Evolutionary conservation across 2,797 vertebrate species (phyloP).

Genomic region (Poeciliopsis infans): DNA sequence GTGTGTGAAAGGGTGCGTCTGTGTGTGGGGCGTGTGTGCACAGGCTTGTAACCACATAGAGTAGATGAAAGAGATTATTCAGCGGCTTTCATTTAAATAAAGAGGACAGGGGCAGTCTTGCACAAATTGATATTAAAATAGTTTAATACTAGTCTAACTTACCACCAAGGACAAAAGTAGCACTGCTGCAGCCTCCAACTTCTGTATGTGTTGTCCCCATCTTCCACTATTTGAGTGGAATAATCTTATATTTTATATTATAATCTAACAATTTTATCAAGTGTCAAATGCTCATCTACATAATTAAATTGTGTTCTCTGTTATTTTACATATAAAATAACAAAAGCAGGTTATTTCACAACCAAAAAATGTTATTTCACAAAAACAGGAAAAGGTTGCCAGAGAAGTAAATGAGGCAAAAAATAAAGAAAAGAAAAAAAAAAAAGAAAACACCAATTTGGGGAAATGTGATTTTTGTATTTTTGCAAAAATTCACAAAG

Average conservation of each 20-base stretch:
- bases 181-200: conserved; percentile 24
- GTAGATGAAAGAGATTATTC: conserved; percentile 59
- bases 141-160: conserved; percentile 57
- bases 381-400: background rate
- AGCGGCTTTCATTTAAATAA: conserved; percentile 67
- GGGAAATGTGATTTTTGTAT: too few relatives aligned
- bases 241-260: background rate
- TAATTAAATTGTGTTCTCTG: background rate
- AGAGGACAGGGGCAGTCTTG: conserved; percentile 74
- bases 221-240: background rate
- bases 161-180: conserved; percentile 64
- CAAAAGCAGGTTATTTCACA: too few relatives aligned
- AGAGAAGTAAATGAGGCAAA: too few relatives aligned
- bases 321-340: background rate
- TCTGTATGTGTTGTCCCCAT: conserved; percentile 33
- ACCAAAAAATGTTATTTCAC: background rate
- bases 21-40: conserved; percentile 17
- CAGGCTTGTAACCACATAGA: conserved; percentile 12
- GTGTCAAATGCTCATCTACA: background rate
- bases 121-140: conserved; percentile 71
- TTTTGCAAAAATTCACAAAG: too few relatives aligned
- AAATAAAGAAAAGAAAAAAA: too few relatives aligned
- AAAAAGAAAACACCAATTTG: too few relatives aligned
- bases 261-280: background rate
- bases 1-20: conserved; percentile 46